Evolutionary conservation across 2,888 invertebrate species (phyloP).

Genomic region (Epicampocera succincta): DNA sequence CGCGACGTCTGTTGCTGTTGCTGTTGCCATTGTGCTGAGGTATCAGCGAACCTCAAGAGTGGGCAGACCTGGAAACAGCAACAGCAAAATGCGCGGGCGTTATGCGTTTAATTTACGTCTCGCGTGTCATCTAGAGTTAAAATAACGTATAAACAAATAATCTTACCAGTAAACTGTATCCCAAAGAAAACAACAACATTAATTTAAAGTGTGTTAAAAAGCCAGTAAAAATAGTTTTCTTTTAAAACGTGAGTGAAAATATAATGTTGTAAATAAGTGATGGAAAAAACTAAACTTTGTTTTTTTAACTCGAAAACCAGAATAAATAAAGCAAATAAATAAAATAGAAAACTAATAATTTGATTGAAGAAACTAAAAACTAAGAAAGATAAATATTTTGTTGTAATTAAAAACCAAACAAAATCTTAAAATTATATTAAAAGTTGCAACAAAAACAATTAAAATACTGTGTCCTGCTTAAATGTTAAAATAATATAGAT

Average conservation of each 20-base stretch:
- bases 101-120: conserved; percentile 66
- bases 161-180: conserved; percentile 3
- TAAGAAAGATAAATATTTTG: too few relatives aligned
- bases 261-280: neutral
- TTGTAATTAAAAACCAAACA: too few relatives aligned
- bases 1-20: conserved; percentile 4
- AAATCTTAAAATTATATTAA: too few relatives aligned
- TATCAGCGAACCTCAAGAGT: conserved; percentile 42
- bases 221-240: conserved; percentile 24
- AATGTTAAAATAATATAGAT: too few relatives aligned
- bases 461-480: too few relatives aligned
- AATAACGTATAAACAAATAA: conserved; percentile 41
- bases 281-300: neutral
- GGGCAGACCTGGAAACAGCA: conserved; percentile 32
- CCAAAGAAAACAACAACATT: conserved; percentile 2
- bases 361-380: too few relatives aligned
- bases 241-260: neutral
- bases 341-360: too few relatives aligned
- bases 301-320: too few relatives aligned
- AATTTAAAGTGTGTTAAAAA: conserved; percentile 27
- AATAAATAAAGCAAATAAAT: too few relatives aligned
- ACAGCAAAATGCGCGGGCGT: conserved; percentile 63
- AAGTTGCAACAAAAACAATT: too few relatives aligned
- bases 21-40: conserved; percentile 7
- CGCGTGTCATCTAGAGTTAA: conserved; percentile 51